phyloP scores from a whole-genome alignment of 1,140 invertebrate species.

The Drosophila simulans region DNA sequence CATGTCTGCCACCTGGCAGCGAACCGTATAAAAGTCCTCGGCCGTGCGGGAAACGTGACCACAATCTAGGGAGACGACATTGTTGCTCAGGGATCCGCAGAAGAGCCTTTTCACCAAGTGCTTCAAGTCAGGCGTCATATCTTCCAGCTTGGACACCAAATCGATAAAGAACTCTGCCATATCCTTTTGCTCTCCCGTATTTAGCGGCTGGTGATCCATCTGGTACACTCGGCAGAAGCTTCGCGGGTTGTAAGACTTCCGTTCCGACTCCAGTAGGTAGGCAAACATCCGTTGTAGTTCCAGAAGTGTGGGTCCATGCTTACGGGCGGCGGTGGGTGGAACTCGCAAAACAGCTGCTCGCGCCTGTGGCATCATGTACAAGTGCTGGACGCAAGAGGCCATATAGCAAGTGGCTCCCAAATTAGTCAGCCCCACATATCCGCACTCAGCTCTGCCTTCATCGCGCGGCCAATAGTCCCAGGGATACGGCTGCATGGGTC shows the following conservation, averaged over 20 bases:
- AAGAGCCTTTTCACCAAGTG: slow-evolving; percentile 95
- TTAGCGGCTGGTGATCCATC: slow-evolving; percentile 97
- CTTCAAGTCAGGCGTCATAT: slow-evolving; percentile 97
- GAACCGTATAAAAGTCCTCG: slow-evolving; percentile 98
- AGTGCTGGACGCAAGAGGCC: slow-evolving; percentile 98
- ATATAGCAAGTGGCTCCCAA: slow-evolving; percentile 98
- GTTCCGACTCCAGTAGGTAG: slow-evolving; percentile 96
- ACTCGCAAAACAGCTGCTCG: slow-evolving; percentile 91
- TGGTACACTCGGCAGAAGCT: slow-evolving; percentile 98
- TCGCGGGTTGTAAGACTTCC: slow-evolving; percentile 97
- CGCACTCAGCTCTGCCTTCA: slow-evolving; percentile 96
- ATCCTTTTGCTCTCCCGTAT: slow-evolving; percentile 98
- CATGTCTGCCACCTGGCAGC: slow-evolving; percentile 98
- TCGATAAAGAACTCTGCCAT: slow-evolving; percentile 99
- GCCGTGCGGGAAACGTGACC: slow-evolving; percentile 96
- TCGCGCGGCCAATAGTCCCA: slow-evolving; percentile 99
- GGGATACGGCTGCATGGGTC: slow-evolving; percentile 93
- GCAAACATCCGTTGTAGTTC: slow-evolving; percentile 98
- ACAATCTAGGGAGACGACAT: slow-evolving; percentile 97
- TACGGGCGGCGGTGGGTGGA: slow-evolving; percentile 87
- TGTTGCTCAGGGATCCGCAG: slow-evolving; percentile 96
- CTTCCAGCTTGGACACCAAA: slow-evolving; percentile 97
- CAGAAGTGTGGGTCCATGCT: slow-evolving; percentile 92
- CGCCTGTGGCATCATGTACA: slow-evolving; percentile 98
- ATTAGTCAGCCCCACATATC: slow-evolving; percentile 97